Evolutionary conservation across 2,113 vertebrate genomes (phyloP).

Genomic region (Microtus pennsylvanicus): DNA sequence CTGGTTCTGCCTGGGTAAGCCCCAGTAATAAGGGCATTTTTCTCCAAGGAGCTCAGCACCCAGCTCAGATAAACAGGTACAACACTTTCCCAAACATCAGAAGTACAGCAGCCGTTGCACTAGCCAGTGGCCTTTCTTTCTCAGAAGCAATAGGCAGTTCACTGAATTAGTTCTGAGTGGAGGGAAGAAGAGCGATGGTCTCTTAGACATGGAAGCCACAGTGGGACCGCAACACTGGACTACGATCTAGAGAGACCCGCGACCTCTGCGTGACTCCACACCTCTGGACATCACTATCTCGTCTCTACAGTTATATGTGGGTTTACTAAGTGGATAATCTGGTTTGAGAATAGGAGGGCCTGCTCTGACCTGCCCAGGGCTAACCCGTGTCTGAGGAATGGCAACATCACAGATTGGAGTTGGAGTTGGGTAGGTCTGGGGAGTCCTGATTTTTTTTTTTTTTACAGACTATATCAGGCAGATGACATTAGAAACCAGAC

Average conservation of each 20-base stretch:
- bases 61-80: neutral
- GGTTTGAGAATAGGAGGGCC: neutral
- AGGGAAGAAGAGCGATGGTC: neutral
- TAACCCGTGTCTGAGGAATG: neutral
- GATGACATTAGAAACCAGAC: neutral
- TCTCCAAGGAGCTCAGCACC: neutral
- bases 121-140: neutral
- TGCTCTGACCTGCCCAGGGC: neutral
- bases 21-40: neutral
- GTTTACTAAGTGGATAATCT: neutral
- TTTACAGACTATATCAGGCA: neutral
- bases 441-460: neutral
- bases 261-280: neutral
- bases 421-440: neutral
- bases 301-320: neutral
- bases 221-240: neutral
- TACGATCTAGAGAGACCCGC: neutral
- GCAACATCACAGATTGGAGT: neutral
- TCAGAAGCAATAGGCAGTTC: neutral
- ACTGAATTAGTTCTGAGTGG: neutral
- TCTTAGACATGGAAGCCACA: neutral
- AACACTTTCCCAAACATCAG: neutral
- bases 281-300: neutral
- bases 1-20: conserved; percentile 59
- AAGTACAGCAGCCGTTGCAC: neutral